Base-by-base conservation (phyloP, 1,140 invertebrate genomes). In the Manduca sexta region DNA sequence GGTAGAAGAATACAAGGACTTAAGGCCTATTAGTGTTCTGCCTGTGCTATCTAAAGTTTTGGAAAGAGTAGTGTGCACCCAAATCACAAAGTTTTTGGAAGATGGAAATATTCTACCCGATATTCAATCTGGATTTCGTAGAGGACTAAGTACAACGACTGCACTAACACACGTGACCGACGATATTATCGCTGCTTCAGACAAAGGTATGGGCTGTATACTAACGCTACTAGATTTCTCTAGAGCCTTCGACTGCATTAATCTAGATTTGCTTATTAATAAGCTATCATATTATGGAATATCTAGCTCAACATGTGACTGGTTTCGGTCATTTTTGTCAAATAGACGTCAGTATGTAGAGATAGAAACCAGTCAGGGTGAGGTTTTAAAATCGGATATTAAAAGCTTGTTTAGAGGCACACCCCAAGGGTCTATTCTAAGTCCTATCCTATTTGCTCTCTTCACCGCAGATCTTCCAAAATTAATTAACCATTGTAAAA, bases 241-340 rank as follows among this genome's bases (percentile, higher is more conserved):
- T 2, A 50, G 52, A 33, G 59, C 59, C n/a, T 52, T 52, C 46
- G 74, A 84, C 49, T 54, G 49, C 46, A 26, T 53, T 33, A 18
- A 43, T 51, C 12, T 12, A 6, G 12, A 48, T 2, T 8, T 54
- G 8, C 34, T 54, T 8, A 3, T 54, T 1, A 26, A 10, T 1
- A 54, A 48, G 16, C 14, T 54, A 14, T 11, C 10, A 11, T 49
- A 16, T n/a, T 47, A 43, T 21, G 51, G 51, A 4, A 30, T 53
- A 5, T 42, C 44, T 11, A n/a, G 8, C 8, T 11, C 11, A 4
- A 15, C 41, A 8, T 40, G 13, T 37, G 11, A 38, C 10, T 53
- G 51, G 51, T 53, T 53, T 31, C 2, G 15, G 12, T 47, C 51
- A 11, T 53, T 42, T 16, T 15, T 53, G 11, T 12, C 18, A 4